Conservation (phyloP, 2,888 invertebrate species). For the Crioceris asparagi region DNA sequence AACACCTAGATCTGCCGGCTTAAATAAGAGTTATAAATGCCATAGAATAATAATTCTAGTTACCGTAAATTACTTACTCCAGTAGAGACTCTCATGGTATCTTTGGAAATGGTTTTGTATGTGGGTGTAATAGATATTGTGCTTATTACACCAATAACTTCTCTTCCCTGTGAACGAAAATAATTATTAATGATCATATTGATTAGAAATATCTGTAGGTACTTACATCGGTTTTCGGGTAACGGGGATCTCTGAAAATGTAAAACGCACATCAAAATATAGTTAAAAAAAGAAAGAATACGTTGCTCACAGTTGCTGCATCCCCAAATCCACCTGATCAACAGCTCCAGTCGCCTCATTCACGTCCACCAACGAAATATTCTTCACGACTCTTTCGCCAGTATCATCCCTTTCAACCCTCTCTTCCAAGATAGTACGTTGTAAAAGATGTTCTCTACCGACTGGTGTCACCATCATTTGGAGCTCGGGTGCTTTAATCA, state of each 20-base stretch:
- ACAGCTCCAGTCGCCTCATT: slow-evolving; percentile 18
- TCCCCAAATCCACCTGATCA: slow-evolving; percentile 22
- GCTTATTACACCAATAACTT: slow-evolving; percentile 18
- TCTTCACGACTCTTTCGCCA: slow-evolving; percentile 23
- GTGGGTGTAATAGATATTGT: slow-evolving; percentile 16
- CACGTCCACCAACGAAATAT: slow-evolving; percentile 20
- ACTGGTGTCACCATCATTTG: slow-evolving; percentile 20
- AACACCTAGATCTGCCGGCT: slow-evolving; percentile 6
- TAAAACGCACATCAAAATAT: neutral
- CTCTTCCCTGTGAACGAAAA: slow-evolving; percentile 7
- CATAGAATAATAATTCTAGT: neutral
- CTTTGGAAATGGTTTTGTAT: slow-evolving; percentile 10
- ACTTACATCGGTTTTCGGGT: slow-evolving; percentile 5
- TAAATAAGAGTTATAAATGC: neutral
- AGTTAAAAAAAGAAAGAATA: neutral
- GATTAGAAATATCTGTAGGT: neutral
- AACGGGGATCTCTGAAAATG: slow-evolving; percentile 6
- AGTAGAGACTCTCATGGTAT: slow-evolving; percentile 3
- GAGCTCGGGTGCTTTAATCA: slow-evolving; percentile 5
- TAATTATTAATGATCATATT: neutral
- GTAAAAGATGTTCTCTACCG: slow-evolving; percentile 24
- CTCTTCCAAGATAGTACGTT: slow-evolving; percentile 26
- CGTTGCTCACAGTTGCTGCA: slow-evolving; percentile 25
- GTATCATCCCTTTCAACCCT: slow-evolving; percentile 26
- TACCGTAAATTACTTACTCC: neutral